These are phyloP conservation scores for Boleophthalmus pectinirostris DNA, from an alignment of 2,113 vertebrate genomes.

Conservation along the genomic window DNA sequence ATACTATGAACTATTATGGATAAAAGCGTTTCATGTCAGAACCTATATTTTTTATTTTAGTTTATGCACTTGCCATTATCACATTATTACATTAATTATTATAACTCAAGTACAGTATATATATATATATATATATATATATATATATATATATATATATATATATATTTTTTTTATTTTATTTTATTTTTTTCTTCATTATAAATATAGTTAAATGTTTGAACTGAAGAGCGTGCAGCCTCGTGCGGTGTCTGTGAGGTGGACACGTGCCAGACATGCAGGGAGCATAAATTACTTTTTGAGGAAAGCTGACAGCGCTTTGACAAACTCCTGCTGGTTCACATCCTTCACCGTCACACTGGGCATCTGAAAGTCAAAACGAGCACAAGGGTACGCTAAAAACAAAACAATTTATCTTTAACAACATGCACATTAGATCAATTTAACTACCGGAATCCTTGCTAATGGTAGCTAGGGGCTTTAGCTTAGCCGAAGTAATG, in stretches of 20 bases:
- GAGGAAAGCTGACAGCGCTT: slow-evolving; percentile 85
- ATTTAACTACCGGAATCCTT: neutral
- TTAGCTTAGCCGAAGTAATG: slow-evolving; percentile 13
- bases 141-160: too few species aligned
- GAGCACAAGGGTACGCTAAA: slow-evolving; percentile 29
- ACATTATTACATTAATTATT: too few species aligned
- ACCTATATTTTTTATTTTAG: too few species aligned
- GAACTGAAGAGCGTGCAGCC: neutral
- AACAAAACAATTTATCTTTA: neutral
- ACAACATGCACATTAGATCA: neutral
- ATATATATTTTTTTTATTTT: neutral
- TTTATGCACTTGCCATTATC: too few species aligned
- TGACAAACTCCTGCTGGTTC: slow-evolving; percentile 90
- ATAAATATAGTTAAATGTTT: too few species aligned
- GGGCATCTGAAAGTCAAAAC: slow-evolving; percentile 76
- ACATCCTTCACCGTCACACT: slow-evolving; percentile 89
- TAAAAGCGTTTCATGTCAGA: too few species aligned
- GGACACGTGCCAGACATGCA: slow-evolving; percentile 9
- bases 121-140: too few species aligned
- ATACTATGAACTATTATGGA: too few species aligned
- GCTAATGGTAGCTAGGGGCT: slow-evolving; percentile 34
- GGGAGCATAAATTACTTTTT: slow-evolving; percentile 76
- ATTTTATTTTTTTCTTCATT: neutral
- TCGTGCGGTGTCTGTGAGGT: slow-evolving; percentile 7
- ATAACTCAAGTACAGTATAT: too few species aligned